These are phyloP conservation scores for Chrysomallon squamiferum DNA, from an alignment of 1,140 invertebrate genomes.

Conservation along the genomic window DNA sequence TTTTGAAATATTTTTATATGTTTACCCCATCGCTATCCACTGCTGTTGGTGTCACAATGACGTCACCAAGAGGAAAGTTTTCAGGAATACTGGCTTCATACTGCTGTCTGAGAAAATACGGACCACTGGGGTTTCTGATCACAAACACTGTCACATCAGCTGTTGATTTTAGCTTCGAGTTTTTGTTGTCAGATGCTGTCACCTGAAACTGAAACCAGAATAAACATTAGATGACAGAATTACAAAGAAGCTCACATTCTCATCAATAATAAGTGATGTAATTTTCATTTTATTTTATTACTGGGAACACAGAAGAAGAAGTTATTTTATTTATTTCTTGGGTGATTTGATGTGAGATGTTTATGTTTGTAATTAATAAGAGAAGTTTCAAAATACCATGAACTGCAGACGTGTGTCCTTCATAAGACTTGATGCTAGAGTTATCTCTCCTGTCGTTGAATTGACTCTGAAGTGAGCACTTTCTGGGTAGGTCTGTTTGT, in stretches of 20 bases:
- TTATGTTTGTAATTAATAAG: too few relatives aligned
- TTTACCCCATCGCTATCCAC: conserved; percentile 40
- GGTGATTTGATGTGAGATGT: too few relatives aligned
- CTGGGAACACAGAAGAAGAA: too few relatives aligned
- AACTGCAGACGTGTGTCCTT: conserved; percentile 18
- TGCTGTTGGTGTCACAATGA: conserved; percentile 36
- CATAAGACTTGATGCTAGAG: conserved; percentile 15
- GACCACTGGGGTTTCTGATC: conserved; percentile 74
- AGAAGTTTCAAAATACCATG: too few relatives aligned
- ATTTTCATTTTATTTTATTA: too few relatives aligned
- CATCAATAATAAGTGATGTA: too few relatives aligned
- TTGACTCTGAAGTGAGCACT: conserved; percentile 25
- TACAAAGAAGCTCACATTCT: too few relatives aligned
- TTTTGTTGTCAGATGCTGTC: conserved; percentile 23
- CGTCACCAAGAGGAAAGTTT: conserved; percentile 19
- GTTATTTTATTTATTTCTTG: too few relatives aligned
- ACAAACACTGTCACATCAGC: conserved; percentile 26
- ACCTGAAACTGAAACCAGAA: conserved; percentile 39
- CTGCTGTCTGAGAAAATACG: conserved; percentile 75
- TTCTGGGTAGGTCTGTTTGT: conserved; percentile 17
- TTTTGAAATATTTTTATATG: neutral
- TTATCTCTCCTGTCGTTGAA: conserved; percentile 22
- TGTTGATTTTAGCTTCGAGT: conserved; percentile 15
- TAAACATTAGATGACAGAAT: neutral
- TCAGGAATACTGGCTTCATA: conserved; percentile 27